phyloP scores from a whole-genome alignment of 2,888 invertebrate species.

The Dolomedes plantarius region DNA sequence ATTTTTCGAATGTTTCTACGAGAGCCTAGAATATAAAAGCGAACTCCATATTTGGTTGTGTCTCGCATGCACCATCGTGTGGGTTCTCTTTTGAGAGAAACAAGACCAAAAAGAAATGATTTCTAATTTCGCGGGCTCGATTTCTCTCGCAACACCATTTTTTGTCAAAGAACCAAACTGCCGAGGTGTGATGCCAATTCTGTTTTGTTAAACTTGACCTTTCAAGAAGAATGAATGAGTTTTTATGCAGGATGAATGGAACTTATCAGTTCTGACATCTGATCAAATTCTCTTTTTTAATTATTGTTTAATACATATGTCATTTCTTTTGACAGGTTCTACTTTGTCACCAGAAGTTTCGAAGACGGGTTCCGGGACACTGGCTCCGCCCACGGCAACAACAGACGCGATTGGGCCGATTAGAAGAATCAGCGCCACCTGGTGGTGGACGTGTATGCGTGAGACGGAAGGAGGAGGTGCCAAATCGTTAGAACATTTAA shows the following conservation, averaged over 20 bases:
- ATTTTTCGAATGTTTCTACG: too few relatives aligned
- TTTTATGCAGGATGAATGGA: background rate
- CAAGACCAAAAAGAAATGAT: too few relatives aligned
- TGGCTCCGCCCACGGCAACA: conserved; percentile 45
- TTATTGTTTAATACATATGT: background rate
- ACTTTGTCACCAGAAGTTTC: background rate
- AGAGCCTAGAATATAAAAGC: too few relatives aligned
- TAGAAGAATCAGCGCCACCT: conserved; percentile 35
- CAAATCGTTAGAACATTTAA: background rate
- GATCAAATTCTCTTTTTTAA: background rate
- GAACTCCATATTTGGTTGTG: too few relatives aligned
- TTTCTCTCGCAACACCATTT: too few relatives aligned
- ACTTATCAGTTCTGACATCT: background rate
- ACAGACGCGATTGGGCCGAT: conserved; percentile 45
- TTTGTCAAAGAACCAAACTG: too few relatives aligned
- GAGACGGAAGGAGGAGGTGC: conserved; percentile 32
- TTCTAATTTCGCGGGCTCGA: too few relatives aligned
- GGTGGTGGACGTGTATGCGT: conserved; percentile 55
- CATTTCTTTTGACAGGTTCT: background rate
- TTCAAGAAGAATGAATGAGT: background rate
- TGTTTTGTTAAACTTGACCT: background rate
- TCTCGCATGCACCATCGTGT: too few relatives aligned
- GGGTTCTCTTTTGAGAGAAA: too few relatives aligned
- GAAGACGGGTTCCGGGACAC: conserved; percentile 53
- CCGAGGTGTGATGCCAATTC: too few relatives aligned